Evolutionary conservation across 2,797 vertebrate species (phyloP).

Genomic region (Philypnodon macrostomus): DNA sequence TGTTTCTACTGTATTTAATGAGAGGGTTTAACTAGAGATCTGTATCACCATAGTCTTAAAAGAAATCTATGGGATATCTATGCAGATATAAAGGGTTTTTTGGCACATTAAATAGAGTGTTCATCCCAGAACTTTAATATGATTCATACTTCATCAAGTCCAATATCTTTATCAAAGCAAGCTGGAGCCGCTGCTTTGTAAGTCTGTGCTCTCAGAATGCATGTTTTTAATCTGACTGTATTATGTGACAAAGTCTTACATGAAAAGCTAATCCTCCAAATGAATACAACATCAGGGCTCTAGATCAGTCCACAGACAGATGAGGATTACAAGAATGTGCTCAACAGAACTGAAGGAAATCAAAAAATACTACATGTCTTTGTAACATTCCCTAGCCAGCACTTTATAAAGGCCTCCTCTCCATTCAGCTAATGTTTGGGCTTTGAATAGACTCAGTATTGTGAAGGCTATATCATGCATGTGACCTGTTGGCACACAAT

Average conservation of each 20-base stretch:
- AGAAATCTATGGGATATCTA: no score
- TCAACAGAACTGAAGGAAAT: neutral
- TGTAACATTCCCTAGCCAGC: neutral
- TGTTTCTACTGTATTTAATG: no score
- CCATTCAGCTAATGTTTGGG: conserved; percentile 13
- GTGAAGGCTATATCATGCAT: conserved; percentile 44
- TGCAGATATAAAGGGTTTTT: no score
- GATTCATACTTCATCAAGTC: no score
- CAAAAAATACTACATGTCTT: no score
- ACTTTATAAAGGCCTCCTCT: conserved; percentile 1
- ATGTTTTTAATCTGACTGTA: no score
- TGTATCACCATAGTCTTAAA: no score
- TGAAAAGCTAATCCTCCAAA: conserved; percentile 47
- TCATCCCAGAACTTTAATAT: no score
- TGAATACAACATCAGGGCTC: conserved; percentile 8
- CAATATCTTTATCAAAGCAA: no score
- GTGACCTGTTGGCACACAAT: conserved; percentile 28
- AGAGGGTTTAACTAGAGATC: no score
- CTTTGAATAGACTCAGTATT: conserved; percentile 29
- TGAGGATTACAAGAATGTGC: neutral
- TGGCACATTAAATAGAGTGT: no score
- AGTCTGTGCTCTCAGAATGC: conserved; percentile 26
- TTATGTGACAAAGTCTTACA: no score
- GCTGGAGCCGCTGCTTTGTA: neutral
- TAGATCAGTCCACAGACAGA: conserved; percentile 11